phyloP scores from a whole-genome alignment of 2,888 invertebrate genomes.

The Brachypalpus laphriformis region DNA sequence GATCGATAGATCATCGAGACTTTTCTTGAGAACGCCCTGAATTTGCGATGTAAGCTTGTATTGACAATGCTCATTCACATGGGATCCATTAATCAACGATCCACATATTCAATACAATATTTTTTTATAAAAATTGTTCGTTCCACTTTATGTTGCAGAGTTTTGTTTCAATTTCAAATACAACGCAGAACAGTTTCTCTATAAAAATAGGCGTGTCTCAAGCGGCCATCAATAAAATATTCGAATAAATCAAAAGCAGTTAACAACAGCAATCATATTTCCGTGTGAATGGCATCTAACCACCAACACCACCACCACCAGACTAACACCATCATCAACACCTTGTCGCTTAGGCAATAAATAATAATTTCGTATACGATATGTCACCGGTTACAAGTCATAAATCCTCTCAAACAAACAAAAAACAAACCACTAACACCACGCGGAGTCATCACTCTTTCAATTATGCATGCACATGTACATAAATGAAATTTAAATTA shows the following conservation, averaged over 20 bases:
- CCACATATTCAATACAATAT: no score
- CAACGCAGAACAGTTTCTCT: background rate
- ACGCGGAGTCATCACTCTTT: slow-evolving; percentile 22
- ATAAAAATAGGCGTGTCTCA: slow-evolving; percentile 23
- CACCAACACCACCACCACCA: background rate
- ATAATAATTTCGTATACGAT: slow-evolving; percentile 31
- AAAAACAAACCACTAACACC: slow-evolving; percentile 25
- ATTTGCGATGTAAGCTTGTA: no score
- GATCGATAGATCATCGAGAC: no score
- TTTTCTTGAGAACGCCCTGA: no score
- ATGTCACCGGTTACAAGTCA: slow-evolving; percentile 31
- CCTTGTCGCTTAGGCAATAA: slow-evolving; percentile 52
- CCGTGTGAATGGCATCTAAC: slow-evolving; percentile 11
- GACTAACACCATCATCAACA: slow-evolving; percentile 1
- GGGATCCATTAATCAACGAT: no score
- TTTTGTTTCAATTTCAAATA: background rate
- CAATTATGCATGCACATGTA: slow-evolving; percentile 37
- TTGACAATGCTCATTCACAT: no score
- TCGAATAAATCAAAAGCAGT: slow-evolving; percentile 40
- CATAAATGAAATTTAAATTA: slow-evolving; percentile 23
- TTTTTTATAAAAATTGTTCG: no score
- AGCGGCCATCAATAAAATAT: slow-evolving; percentile 29
- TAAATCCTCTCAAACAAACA: slow-evolving; percentile 39
- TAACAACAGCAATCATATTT: slow-evolving; percentile 42
- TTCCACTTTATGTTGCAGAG: background rate